These are phyloP conservation scores for Ursus arctos DNA, from an alignment of 2,113 vertebrate species.

Conservation along the genomic window DNA sequence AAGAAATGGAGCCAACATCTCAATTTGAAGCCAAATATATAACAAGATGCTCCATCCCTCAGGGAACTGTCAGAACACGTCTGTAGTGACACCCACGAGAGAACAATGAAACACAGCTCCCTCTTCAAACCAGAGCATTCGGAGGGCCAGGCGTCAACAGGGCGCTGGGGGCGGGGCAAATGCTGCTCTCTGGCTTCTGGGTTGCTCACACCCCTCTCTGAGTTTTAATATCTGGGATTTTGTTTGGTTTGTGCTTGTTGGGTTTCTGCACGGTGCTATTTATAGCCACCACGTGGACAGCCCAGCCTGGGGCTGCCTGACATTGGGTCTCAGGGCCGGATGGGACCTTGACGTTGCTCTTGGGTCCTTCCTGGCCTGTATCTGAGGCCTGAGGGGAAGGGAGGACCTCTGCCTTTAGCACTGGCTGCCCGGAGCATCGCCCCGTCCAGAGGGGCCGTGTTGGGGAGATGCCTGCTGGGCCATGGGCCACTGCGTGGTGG, in stretches of 20 bases:
- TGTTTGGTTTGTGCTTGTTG: conserved; percentile 6
- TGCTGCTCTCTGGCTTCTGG: background rate
- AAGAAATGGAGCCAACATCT: conserved; percentile 63
- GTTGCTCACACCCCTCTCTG: background rate
- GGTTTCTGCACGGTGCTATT: conserved; percentile 46
- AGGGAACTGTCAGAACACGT: conserved; percentile 63
- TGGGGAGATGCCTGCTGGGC: background rate
- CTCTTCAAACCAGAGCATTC: conserved; percentile 63
- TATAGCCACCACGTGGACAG: background rate
- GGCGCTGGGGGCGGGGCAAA: no score
- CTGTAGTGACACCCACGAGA: conserved; percentile 81
- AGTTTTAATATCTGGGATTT: background rate
- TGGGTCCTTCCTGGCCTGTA: background rate
- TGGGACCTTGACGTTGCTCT: background rate
- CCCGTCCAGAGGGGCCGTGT: background rate
- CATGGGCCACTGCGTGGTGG: accelerated
- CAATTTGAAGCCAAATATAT: conserved; percentile 80
- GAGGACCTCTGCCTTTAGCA: background rate
- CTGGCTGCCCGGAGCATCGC: background rate
- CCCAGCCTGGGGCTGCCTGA: background rate
- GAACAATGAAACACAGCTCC: conserved; percentile 78
- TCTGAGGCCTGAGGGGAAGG: background rate
- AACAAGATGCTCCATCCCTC: conserved; percentile 77
- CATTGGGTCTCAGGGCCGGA: background rate
- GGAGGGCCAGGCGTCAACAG: background rate